Evolutionary conservation across 2,888 invertebrate species (phyloP), one percentile per base, ranked within the genome.

Genomic region (Podotricha telesiphe): DNA sequence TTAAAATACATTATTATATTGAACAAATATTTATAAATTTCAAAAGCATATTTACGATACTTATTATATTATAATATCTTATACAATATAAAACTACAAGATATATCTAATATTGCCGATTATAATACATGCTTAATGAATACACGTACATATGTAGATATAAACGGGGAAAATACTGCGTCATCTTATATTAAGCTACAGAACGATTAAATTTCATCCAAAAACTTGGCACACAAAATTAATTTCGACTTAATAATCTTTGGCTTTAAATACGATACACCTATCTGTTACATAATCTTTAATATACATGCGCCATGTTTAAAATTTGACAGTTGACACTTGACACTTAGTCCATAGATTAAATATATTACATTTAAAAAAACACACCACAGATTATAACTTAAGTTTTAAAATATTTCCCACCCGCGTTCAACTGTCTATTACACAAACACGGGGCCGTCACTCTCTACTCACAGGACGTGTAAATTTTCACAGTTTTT

Each of bases 401-500:
- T 37, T 68, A 68, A 17, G 15, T 37, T 69, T 17, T 61, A 47
- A 65, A 34, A 58, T 37, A 64, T 62, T 55, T 48, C 56, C 45
- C 22, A 63, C 68, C 73, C 73, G 73, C 61, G 68, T 59, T 58
- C 17, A 65, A 74, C 20, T 65, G 75, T 72, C 59, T 64, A 47
- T 72, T 74, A 79, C 63, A 92, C 92, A 82, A 90, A 92, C 85
- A 91, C 91, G 51, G 92, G 91, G 80, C 89, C 91, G 79, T 88
- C 90, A 73, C 79, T 87, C 66, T 92, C 91, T 75, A 89, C 91
- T 95, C 96, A 97, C 87, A 97, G 95, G 84, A 97, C 96, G 84
- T 97, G 95, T 63, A 98, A 94, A 82, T 98, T 97, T 91, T 97
- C 97, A 93, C 97, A 97, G 91, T 97, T 97, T 89, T 97, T 97